A percentile compares a stretch with the other conserved stretches of the same genome.
Conservation (phyloP, 2,797 vertebrate genomes). For the Amblyopsis hoosieri region DNA sequence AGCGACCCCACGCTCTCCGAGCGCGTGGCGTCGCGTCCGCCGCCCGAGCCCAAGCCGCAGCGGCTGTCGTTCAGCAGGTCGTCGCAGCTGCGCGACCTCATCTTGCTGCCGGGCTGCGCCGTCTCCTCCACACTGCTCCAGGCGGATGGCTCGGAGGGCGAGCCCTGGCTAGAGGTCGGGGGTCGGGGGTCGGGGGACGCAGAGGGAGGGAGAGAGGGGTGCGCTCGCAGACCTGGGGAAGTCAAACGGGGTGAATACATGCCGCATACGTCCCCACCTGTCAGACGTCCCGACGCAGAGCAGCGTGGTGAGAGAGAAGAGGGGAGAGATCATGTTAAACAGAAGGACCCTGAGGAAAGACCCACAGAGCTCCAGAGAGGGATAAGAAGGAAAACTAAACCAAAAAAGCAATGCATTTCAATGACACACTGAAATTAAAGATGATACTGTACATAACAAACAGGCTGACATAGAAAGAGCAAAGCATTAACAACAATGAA, state of each 20-base stretch:
- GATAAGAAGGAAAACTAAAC: conserved; percentile 1
- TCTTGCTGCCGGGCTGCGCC: conserved; percentile 72
- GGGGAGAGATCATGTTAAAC: conserved; percentile 61
- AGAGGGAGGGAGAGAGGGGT: conserved; percentile 74
- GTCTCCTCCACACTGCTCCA: conserved; percentile 90
- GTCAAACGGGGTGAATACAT: conserved; percentile 87
- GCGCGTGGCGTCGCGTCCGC: conserved; percentile 68
- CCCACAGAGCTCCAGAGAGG: conserved; percentile 23
- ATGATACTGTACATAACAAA: not conserved
- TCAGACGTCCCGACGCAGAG: conserved; percentile 81
- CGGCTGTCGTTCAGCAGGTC: conserved; percentile 87
- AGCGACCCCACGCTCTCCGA: conserved; percentile 93
- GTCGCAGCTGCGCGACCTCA: conserved; percentile 94
- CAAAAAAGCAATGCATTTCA: not conserved
- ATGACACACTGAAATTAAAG: not conserved
- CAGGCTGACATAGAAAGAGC: conserved; percentile 18
- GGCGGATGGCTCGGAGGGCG: conserved; percentile 83
- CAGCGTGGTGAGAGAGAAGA: conserved; percentile 89
- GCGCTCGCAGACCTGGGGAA: conserved; percentile 82
- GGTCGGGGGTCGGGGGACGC: conserved; percentile 51
- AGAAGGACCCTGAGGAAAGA: conserved; percentile 33
- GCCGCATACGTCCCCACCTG: conserved; percentile 95
- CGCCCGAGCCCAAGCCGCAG: conserved; percentile 29
- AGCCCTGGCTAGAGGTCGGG: conserved; percentile 73
- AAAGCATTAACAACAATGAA: conserved; percentile 11